These are phyloP conservation scores for Nebria salina DNA, from an alignment of 2,888 invertebrate genomes.

Conservation along the genomic window DNA sequence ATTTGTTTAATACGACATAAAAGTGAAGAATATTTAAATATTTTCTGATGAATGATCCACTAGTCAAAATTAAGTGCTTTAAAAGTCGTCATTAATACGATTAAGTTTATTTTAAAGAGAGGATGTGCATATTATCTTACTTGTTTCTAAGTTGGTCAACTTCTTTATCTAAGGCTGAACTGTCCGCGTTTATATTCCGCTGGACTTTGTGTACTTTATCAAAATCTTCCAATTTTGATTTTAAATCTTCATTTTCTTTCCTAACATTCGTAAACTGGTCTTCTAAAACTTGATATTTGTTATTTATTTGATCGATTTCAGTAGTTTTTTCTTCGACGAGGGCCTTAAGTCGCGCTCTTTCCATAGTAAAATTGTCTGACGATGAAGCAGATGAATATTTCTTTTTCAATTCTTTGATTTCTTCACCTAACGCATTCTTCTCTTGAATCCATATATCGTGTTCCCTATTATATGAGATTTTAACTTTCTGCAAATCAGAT, in stretches of 20 bases:
- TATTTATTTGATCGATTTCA: slow-evolving; percentile 75
- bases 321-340: slow-evolving; percentile 78
- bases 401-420: slow-evolving; percentile 36
- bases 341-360: slow-evolving; percentile 70
- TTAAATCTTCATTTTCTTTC: slow-evolving; percentile 82
- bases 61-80: too few species aligned
- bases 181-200: slow-evolving; percentile 79
- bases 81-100: neutral
- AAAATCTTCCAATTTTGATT: slow-evolving; percentile 83
- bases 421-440: slow-evolving; percentile 73
- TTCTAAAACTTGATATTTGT: slow-evolving; percentile 73
- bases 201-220: slow-evolving; percentile 86
- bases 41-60: too few species aligned
- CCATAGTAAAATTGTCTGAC: slow-evolving; percentile 52
- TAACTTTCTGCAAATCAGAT: slow-evolving; percentile 71
- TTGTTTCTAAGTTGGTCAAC: slow-evolving; percentile 74
- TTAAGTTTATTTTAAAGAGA: neutral
- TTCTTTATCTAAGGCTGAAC: slow-evolving; percentile 79
- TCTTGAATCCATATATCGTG: slow-evolving; percentile 79
- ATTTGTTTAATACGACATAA: too few species aligned
- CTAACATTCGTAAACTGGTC: slow-evolving; percentile 79
- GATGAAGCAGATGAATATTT: slow-evolving; percentile 17
- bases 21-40: too few species aligned
- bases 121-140: slow-evolving; percentile 55
- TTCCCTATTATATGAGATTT: slow-evolving; percentile 72